Percentiles rank a stretch among this genome's conserved stretches.
phyloP scores from a whole-genome alignment of 1,140 invertebrate species.

The Solenopsis invicta region DNA sequence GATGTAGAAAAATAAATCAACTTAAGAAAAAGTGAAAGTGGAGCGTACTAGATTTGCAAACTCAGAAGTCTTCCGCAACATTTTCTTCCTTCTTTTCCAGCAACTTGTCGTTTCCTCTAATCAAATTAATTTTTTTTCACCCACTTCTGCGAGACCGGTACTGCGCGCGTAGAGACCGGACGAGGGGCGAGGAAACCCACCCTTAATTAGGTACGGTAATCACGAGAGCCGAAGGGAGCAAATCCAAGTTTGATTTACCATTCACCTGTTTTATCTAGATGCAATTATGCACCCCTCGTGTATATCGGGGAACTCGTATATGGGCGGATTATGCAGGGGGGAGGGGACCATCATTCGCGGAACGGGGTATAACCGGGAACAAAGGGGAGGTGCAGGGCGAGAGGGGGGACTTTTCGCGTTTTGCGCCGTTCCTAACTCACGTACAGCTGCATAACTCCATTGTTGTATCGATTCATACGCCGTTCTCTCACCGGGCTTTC shows the following conservation, averaged over 20 bases:
- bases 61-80: background rate
- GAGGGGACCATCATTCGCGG: slow-evolving; percentile 64
- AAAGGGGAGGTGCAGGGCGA: background rate
- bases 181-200: slow-evolving; percentile 17
- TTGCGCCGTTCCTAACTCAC: slow-evolving; percentile 62
- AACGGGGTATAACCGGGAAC: background rate
- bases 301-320: slow-evolving; percentile 72
- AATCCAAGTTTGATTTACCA: slow-evolving; percentile 80
- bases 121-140: slow-evolving; percentile 21
- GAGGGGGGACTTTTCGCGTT: slow-evolving; percentile 71
- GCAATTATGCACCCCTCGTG: slow-evolving; percentile 80
- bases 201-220: slow-evolving; percentile 76
- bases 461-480: slow-evolving; percentile 76
- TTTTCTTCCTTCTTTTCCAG: slow-evolving; percentile 7
- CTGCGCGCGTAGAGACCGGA: background rate
- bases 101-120: slow-evolving; percentile 2
- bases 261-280: slow-evolving; percentile 80
- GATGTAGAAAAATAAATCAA: background rate
- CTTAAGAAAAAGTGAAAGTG: background rate
- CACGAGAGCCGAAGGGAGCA: slow-evolving; percentile 67
- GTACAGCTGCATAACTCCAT: slow-evolving; percentile 77
- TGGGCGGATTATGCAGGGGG: slow-evolving; percentile 72
- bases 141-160: background rate
- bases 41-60: background rate
- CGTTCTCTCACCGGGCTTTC: slow-evolving; percentile 55